Base-by-base conservation (phyloP, 2,797 vertebrate genomes). In the Thunnus albacares region DNA sequence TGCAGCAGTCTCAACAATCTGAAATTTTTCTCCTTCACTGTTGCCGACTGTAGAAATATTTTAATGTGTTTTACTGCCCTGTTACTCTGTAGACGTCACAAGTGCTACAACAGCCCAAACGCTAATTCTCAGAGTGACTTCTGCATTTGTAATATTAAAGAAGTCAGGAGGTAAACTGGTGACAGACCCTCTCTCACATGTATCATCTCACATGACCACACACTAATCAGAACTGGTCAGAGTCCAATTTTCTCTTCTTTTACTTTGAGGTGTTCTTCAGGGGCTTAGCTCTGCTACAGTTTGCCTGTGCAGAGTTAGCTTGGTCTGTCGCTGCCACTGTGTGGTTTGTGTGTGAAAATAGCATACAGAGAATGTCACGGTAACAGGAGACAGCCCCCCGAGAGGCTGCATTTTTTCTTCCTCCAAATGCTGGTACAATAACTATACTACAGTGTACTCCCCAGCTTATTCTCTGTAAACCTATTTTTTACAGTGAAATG, bases 311-410 rank as follows among this genome's bases (percentile, higher is more conserved):
- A 18, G 60, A 56, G 30, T 11, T 0, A 14, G 51, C 4, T 11
- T 13, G 26, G 64, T 55, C 47, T 79, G 60, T 55, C 66, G 43
- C 33, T 71, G 61, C 38, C 14, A 0, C 47, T 57, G 33, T 52
- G 57, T 71, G 77, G 61, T 67, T 49, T 70, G 65, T 67, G 64
- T 81, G 45, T 87, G 78, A 87, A 93, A 93, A 89, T 90, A 90
- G 85, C 77, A 10, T 22, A 22, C 12, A 59, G 52, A 68, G 60
- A 90, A 92, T 89, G 87, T 89, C 77, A 83, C 71, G 33, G 92
- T 90, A 94, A 91, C 68, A 57, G 71, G 83, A 93, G 68, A 77
- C 60, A 13, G 13, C 28, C 80, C 41, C 61, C 45, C 3, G 24
- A 63, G 75, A 69, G 74, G 18, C 63, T 28, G 71, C 22, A 13